phyloP scores from a whole-genome alignment of 2,113 vertebrate genomes.

The Charadrius vociferus region DNA sequence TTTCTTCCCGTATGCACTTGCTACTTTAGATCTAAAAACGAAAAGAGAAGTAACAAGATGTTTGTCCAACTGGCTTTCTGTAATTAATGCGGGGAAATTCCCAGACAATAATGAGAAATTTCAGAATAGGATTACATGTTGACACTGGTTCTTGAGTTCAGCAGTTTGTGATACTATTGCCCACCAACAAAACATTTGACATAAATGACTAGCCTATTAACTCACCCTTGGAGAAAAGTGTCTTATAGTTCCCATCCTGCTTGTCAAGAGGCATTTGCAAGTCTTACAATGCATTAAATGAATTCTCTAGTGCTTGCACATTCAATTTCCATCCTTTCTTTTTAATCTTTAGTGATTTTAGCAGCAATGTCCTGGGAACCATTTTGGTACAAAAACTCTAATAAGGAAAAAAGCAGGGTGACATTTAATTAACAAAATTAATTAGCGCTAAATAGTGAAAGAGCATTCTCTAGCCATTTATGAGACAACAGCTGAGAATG shows the following conservation, averaged over 20 bases:
- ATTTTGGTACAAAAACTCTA: conserved; percentile 60
- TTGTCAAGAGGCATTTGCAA: conserved; percentile 59
- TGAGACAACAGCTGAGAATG: conserved; percentile 55
- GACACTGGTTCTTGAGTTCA: background rate
- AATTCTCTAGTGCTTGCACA: conserved; percentile 53
- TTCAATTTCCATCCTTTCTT: conserved; percentile 55
- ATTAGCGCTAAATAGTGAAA: conserved; percentile 62
- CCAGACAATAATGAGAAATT: background rate
- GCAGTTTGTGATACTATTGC: background rate
- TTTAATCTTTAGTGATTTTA: conserved; percentile 64
- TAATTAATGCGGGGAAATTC: background rate
- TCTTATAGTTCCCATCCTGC: background rate
- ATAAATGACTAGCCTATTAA: conserved; percentile 10
- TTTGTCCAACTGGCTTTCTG: background rate
- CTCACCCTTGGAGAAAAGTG: background rate
- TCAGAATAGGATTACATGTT: background rate
- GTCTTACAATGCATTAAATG: conserved; percentile 14
- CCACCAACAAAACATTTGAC: background rate
- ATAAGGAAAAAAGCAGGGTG: conserved; percentile 57
- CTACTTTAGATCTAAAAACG: background rate
- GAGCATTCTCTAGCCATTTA: conserved; percentile 52
- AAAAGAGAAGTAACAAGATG: background rate
- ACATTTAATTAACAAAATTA: conserved; percentile 73
- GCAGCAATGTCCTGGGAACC: conserved; percentile 45
- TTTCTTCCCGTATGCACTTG: background rate